Evolutionary conservation across 2,797 vertebrate species (phyloP), one percentile per base, ranked within the genome.

Genomic region (Chaunax sp.): DNA sequence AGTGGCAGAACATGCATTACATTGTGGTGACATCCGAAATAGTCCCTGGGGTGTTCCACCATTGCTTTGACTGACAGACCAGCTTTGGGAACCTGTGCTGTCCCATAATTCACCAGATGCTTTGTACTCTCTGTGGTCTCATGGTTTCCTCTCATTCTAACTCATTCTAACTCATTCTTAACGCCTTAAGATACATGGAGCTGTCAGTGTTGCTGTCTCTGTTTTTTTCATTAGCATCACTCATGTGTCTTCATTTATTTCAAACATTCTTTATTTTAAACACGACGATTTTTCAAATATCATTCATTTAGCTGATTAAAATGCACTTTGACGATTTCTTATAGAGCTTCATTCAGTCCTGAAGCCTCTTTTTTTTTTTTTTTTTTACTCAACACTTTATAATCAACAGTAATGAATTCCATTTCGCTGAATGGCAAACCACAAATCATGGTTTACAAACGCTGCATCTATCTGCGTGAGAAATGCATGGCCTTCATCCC

Each of bases 1-100:
- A 85, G 86, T 90, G 87, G 88, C 89, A 89, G 78, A 87, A 91
- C 92, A 93, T 90, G 81, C 90, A 93, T 93, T 93, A 91, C 89
- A 81, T 87, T 67, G 76, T 62, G 56, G 84, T 91, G 88, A 93
- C 92, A 90, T 89, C 91, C 72, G 55, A 84, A 90, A 91, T 87
- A 77, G 88, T 90, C 90, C 90, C 90, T 3, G 59, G 89, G 91
- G 91, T 90, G 78, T 70, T 74, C 74, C 80, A 30, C 87, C 72
- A 76, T 84, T 54, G 76, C 83, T 71, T 64, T 92, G 92, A 93
- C 72, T 92, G 92, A 93, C 92, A 88, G 85, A 73, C 73, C 80
- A 81, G 89, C 84, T 78, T 86, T 83, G 81, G 78, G 88, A 84
- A 86, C 75, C 75, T 78, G 77, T 71, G 81, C 81, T 75, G 89